Conservation (phyloP, 2,888 invertebrate species). For the Phaedon cochleariae region DNA sequence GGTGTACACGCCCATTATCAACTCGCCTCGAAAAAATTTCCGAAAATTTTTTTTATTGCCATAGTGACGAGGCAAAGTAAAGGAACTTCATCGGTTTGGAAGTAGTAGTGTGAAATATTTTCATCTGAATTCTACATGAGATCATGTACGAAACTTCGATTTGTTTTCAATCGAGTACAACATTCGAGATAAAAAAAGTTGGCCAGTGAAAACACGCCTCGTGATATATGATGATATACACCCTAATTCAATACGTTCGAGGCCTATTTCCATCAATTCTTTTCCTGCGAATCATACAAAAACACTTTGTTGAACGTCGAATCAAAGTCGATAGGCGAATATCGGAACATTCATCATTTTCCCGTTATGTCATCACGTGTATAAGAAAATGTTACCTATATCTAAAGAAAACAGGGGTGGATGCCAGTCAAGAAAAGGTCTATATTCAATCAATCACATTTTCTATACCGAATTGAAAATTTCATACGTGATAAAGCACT, state of each 20-base stretch:
- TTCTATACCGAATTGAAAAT: slow-evolving; percentile 56
- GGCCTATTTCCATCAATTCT: slow-evolving; percentile 20
- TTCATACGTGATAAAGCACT: slow-evolving; percentile 55
- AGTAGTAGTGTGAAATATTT: no score
- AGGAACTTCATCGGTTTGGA: no score
- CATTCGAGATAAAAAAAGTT: no score
- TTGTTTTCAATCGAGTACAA: no score
- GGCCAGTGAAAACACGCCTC: no score
- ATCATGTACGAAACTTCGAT: no score
- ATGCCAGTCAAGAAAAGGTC: slow-evolving; percentile 42
- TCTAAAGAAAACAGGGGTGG: slow-evolving; percentile 37
- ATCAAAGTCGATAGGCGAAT: slow-evolving; percentile 58
- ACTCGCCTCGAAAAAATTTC: no score
- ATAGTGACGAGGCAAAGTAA: no score
- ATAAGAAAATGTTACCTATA: slow-evolving; percentile 49
- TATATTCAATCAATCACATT: slow-evolving; percentile 57
- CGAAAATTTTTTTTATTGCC: no score
- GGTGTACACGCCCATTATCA: no score
- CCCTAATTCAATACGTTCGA: neutral
- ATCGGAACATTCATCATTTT: slow-evolving; percentile 57
- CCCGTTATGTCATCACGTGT: slow-evolving; percentile 52
- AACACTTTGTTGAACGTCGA: slow-evolving; percentile 57
- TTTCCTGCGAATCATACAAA: slow-evolving; percentile 17
- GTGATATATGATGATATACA: no score
- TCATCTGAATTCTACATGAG: no score